Conservation (phyloP, 2,113 vertebrate species). For the Cygnus buccinator region DNA sequence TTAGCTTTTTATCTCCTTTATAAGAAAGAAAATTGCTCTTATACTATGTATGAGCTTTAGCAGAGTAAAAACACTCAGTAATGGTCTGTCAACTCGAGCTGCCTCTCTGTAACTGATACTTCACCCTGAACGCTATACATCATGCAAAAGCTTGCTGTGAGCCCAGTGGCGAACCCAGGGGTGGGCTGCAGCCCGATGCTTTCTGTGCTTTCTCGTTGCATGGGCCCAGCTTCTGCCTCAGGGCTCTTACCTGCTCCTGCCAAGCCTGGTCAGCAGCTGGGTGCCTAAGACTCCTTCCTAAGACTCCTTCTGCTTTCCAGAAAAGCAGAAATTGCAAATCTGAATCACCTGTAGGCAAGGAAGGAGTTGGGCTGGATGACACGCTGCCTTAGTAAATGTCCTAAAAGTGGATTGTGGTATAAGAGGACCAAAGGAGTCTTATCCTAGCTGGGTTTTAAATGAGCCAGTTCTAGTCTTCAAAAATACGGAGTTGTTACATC, state of each 20-base stretch:
- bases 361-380: neutral
- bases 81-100: neutral
- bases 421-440: neutral
- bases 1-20: neutral
- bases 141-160: neutral
- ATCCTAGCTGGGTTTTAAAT: neutral
- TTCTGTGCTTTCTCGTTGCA: neutral
- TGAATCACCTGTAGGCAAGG: neutral
- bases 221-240: rapidly evolving
- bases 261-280: neutral
- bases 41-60: neutral
- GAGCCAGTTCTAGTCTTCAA: neutral
- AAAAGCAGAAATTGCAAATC: neutral
- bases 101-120: neutral
- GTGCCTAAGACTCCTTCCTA: neutral
- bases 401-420: neutral
- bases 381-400: neutral
- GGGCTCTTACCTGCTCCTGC: rapidly evolving
- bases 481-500: neutral
- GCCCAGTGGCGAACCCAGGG: neutral
- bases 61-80: neutral
- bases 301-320: neutral
- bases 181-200: neutral
- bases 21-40: neutral
- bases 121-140: neutral